Percentiles rank a stretch among this genome's conserved stretches.
Conservation (phyloP, 2,888 invertebrate genomes). For the Brenthis daphne region DNA sequence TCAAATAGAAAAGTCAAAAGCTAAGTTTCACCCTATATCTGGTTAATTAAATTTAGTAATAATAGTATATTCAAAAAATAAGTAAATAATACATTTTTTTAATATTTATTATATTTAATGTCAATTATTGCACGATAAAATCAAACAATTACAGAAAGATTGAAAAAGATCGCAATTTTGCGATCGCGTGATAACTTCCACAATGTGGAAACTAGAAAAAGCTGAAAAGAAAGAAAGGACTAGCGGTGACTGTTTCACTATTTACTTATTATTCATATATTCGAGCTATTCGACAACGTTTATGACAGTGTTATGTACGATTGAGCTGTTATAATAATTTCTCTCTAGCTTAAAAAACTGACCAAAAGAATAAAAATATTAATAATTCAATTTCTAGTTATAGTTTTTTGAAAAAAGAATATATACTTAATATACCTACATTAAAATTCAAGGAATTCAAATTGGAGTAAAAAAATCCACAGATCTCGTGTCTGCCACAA, state of each 20-base stretch:
- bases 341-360: too few relatives aligned
- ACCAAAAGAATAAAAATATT: too few relatives aligned
- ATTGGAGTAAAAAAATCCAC: too few relatives aligned
- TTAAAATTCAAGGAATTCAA: too few relatives aligned
- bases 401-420: too few relatives aligned
- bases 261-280: slow-evolving; percentile 61
- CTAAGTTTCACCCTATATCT: too few relatives aligned
- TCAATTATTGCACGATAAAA: not conserved
- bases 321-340: not conserved
- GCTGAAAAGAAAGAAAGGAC: slow-evolving; percentile 22
- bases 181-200: slow-evolving; percentile 33
- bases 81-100: not conserved
- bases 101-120: not conserved
- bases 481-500: too few relatives aligned
- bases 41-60: too few relatives aligned
- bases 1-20: too few relatives aligned
- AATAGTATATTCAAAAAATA: not conserved
- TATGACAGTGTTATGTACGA: slow-evolving; percentile 49
- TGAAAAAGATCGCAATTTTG: slow-evolving; percentile 17
- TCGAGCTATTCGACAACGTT: slow-evolving; percentile 51
- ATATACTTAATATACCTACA: too few relatives aligned
- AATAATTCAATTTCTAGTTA: too few relatives aligned
- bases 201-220: slow-evolving; percentile 28
- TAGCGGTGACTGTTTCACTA: slow-evolving; percentile 31
- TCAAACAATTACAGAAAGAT: slow-evolving; percentile 11